Percentiles rank a stretch among this genome's conserved stretches.
These are phyloP conservation scores for Idaea straminata DNA, from an alignment of 2,888 invertebrate species.

Conservation along the genomic window DNA sequence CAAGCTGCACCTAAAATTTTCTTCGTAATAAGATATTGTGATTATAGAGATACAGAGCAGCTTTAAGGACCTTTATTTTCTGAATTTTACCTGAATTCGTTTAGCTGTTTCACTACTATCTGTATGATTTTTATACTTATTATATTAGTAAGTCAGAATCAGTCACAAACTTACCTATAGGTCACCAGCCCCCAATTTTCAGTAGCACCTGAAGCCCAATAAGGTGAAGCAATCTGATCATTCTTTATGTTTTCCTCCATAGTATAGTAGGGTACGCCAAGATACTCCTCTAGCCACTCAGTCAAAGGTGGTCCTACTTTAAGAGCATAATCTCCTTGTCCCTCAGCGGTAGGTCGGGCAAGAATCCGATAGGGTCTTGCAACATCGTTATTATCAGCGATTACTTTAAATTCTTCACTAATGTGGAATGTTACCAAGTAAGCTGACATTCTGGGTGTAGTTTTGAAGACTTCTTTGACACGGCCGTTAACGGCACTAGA, in stretches of 20 bases:
- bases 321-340: slow-evolving; percentile 67
- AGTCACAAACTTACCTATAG: slow-evolving; percentile 51
- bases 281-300: slow-evolving; percentile 60
- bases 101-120: too few species aligned
- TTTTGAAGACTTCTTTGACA: slow-evolving; percentile 66
- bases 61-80: too few species aligned
- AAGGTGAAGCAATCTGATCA: slow-evolving; percentile 70
- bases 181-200: slow-evolving; percentile 75
- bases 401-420: slow-evolving; percentile 62
- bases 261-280: slow-evolving; percentile 59
- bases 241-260: slow-evolving; percentile 66
- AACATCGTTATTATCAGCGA: slow-evolving; percentile 55
- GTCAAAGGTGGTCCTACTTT: slow-evolving; percentile 66
- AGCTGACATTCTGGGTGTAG: slow-evolving; percentile 88
- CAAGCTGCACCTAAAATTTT: too few species aligned
- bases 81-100: background rate
- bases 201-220: slow-evolving; percentile 74
- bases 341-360: slow-evolving; percentile 59
- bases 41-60: too few species aligned
- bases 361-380: slow-evolving; percentile 59
- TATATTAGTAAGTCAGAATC: background rate
- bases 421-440: slow-evolving; percentile 89
- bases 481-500: slow-evolving; percentile 61
- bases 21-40: too few species aligned
- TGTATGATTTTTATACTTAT: background rate